Percentiles rank a stretch among this genome's conserved stretches.
Conservation (phyloP, 2,113 vertebrate genomes). For the Ginglymostoma cirratum region DNA sequence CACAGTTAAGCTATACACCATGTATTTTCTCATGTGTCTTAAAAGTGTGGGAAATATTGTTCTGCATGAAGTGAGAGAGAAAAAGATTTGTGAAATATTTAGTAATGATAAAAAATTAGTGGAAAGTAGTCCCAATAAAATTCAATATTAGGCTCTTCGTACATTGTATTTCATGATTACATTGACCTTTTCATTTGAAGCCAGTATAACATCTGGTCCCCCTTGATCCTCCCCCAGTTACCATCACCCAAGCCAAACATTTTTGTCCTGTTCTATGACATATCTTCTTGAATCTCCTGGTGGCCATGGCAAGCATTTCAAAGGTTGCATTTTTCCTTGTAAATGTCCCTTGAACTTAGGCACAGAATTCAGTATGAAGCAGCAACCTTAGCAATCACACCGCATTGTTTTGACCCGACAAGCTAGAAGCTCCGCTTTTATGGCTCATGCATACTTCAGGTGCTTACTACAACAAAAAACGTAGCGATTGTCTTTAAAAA, state of each 20-base stretch:
- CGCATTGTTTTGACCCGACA: neutral
- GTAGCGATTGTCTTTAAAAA: neutral
- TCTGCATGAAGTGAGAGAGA: neutral
- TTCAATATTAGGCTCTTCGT: neutral
- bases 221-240: neutral
- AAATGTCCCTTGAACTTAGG: neutral
- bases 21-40: neutral
- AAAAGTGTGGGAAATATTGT: neutral
- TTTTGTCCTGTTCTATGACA: neutral
- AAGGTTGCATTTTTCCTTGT: neutral
- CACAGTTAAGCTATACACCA: neutral
- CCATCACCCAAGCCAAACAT: neutral
- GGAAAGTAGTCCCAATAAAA: neutral
- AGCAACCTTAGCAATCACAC: conserved; percentile 6
- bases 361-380: neutral
- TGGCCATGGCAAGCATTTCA: neutral
- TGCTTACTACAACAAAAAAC: conserved; percentile 9
- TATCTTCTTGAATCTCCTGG: conserved; percentile 10
- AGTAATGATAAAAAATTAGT: neutral
- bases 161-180: neutral
- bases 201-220: neutral
- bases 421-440: neutral
- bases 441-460: neutral
- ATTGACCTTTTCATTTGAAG: neutral
- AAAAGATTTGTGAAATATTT: neutral